A percentile compares a stretch with the other conserved stretches of the same genome.
Conservation (phyloP, 2,113 vertebrate genomes). For the Sterna hirundo region DNA sequence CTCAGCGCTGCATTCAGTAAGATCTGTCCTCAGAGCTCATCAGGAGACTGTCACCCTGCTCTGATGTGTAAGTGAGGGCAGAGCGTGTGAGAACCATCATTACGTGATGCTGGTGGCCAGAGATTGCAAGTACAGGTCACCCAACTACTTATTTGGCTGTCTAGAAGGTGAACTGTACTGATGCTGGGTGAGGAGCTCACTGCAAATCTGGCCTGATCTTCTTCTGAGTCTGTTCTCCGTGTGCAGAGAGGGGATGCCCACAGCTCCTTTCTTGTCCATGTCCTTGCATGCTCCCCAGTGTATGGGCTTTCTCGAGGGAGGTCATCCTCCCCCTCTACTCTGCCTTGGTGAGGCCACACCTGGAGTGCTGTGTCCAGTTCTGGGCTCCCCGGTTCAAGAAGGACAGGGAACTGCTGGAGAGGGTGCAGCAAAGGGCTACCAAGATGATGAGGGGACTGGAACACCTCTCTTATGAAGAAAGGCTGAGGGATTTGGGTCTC, state of each 20-base stretch:
- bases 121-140: background rate
- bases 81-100: background rate
- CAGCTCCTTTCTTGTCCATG: background rate
- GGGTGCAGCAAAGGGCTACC: no score
- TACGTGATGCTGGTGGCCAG: background rate
- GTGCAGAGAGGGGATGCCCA: background rate
- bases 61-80: background rate
- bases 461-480: no score
- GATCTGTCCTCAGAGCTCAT: background rate
- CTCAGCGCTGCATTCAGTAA: background rate
- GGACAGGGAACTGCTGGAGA: no score
- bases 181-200: background rate
- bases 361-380: no score
- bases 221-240: rapidly evolving
- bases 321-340: no score
- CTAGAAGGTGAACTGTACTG: background rate
- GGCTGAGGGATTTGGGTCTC: no score
- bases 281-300: background rate
- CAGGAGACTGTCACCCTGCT: background rate
- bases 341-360: no score
- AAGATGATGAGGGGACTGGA: no score
- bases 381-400: no score
- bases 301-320: background rate
- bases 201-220: background rate
- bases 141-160: rapidly evolving